Base-by-base conservation (phyloP, 2,888 invertebrate species). In the Apamea sordens region DNA sequence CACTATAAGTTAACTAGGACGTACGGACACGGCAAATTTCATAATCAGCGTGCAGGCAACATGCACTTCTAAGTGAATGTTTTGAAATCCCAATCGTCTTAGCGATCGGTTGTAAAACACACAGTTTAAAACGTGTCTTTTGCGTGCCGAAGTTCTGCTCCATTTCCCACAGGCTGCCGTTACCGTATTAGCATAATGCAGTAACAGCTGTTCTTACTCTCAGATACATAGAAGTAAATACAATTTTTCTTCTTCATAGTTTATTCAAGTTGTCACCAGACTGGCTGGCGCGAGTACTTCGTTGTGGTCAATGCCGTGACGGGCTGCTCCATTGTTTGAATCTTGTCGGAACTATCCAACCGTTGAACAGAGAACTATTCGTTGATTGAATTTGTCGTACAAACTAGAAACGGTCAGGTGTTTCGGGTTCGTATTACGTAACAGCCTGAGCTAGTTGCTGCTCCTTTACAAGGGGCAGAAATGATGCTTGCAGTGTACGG, bases 221-320 rank as follows among this genome's bases (percentile, higher is more conserved):
- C 77, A 73, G 65, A 73, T 71, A 76, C 56, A 65, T 36, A 63
- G 73, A 77, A 84, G 80, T 84, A 73, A 86, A 80, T 88, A 63
- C 18, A 32, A 73, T 74, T 84, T 78, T 73, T 67, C 64, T 68
- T 63, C 61, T 65, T 75, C 24, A 63, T 67, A 64, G 68, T 71
- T 87, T 85, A 68, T 80, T 73, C 80, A 84, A 74, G 77, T 79
- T 84, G 90, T 88, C 89, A 92, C 88, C 91, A 90, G 89, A 87
- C 90, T 89, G 91, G 88, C 90, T 91, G 89, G 86, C 86, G 83
- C 85, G 80, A 85, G 81, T 89, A 88, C 89, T 76, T 78, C 59
- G 74, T 80, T 85, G 77, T 82, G 89, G 89, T 92, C 93, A 92
- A 91, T 92, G 92, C 91, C 93, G 90, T 93, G 92, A 92, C 93